These are phyloP conservation scores for Melieria omissa DNA, from an alignment of 2,888 invertebrate genomes.

Conservation along the genomic window DNA sequence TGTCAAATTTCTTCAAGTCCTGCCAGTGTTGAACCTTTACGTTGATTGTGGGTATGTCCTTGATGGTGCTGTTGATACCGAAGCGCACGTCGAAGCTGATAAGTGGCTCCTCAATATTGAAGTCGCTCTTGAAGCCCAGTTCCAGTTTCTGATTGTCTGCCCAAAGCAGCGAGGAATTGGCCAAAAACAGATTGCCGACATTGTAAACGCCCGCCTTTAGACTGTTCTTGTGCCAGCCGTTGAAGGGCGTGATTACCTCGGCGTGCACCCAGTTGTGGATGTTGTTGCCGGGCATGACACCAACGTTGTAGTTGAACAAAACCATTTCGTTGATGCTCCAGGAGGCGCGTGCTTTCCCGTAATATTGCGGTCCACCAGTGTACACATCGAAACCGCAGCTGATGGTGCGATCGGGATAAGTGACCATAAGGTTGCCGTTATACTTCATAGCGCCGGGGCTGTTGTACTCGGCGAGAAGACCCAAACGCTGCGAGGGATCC, in stretches of 20 bases:
- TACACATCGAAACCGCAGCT: conserved; percentile 75
- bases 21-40: conserved; percentile 71
- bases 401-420: conserved; percentile 81
- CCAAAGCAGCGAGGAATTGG: conserved; percentile 72
- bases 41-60: conserved; percentile 71
- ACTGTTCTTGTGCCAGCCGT: conserved; percentile 71
- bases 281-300: conserved; percentile 55
- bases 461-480: conserved; percentile 71
- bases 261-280: conserved; percentile 65
- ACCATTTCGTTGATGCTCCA: conserved; percentile 78
- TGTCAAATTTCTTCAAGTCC: conserved; percentile 68
- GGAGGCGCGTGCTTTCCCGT: conserved; percentile 71
- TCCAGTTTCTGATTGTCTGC: conserved; percentile 71
- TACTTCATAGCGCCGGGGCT: conserved; percentile 73
- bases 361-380: conserved; percentile 61
- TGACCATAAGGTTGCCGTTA: conserved; percentile 73
- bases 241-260: conserved; percentile 71
- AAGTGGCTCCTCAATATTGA: conserved; percentile 64
- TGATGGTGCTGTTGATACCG: conserved; percentile 71
- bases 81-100: conserved; percentile 69
- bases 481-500: conserved; percentile 75
- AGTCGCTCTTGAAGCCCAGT: conserved; percentile 70
- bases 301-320: conserved; percentile 58
- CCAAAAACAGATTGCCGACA: conserved; percentile 67
- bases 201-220: conserved; percentile 68